Evolutionary conservation across 2,797 vertebrate genomes (phyloP).

Genomic region (Falco biarmicus): DNA sequence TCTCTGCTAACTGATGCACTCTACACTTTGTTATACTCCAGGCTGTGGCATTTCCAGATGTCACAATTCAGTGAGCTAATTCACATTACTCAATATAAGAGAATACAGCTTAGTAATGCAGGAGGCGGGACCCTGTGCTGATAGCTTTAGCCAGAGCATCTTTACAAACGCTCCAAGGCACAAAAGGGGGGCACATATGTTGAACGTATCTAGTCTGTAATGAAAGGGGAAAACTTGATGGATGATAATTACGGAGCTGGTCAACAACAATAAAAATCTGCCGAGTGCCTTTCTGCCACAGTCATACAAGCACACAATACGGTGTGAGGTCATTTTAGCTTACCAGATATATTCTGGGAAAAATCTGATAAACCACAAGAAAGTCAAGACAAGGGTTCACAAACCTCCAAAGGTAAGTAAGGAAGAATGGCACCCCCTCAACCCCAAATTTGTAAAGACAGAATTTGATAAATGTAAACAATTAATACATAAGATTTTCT

Average conservation of each 20-base stretch:
- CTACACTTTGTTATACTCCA: neutral
- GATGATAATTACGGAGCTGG: neutral
- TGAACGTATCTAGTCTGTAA: neutral
- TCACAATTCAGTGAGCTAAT: neutral
- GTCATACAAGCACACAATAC: neutral
- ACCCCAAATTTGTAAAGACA: neutral
- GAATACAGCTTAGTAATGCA: neutral
- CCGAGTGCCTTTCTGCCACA: neutral
- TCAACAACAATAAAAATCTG: neutral
- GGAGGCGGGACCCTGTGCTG: accelerated
- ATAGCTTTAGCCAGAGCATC: neutral
- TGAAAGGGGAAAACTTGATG: neutral
- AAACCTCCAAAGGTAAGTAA: neutral
- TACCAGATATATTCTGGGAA: neutral
- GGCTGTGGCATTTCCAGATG: neutral
- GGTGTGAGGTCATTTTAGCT: accelerated
- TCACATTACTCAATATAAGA: neutral
- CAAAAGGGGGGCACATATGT: neutral
- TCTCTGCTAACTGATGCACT: neutral
- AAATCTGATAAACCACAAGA: neutral
- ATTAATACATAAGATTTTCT: neutral
- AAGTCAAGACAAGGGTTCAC: neutral
- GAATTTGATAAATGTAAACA: neutral
- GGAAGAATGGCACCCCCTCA: neutral
- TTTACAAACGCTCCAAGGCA: accelerated